Conservation (phyloP, 1,140 invertebrate genomes). For the Lepidurus apus region DNA sequence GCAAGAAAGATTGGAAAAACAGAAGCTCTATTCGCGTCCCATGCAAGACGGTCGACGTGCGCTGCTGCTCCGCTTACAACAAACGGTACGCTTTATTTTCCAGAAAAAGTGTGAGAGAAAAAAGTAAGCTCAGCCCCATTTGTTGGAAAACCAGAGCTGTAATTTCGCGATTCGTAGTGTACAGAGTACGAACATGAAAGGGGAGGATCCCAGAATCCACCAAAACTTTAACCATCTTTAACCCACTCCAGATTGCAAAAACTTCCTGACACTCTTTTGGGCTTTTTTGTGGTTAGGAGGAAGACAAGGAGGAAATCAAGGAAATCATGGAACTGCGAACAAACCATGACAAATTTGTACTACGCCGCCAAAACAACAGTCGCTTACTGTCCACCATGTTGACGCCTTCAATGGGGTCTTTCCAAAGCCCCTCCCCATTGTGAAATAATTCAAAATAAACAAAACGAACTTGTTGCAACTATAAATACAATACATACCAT, state of each 20-base stretch:
- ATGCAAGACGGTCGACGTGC: slow-evolving; percentile 87
- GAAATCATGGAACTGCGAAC: slow-evolving; percentile 86
- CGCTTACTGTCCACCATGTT: slow-evolving; percentile 29
- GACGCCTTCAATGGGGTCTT: slow-evolving; percentile 1
- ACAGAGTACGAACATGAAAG: slow-evolving; percentile 35
- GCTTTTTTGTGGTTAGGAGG: slow-evolving; percentile 58
- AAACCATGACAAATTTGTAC: slow-evolving; percentile 66
- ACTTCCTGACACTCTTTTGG: slow-evolving; percentile 25
- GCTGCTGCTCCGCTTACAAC: slow-evolving; percentile 74
- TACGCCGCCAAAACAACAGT: slow-evolving; percentile 51
- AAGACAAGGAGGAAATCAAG: slow-evolving; percentile 88
- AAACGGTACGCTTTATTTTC: slow-evolving; percentile 56
- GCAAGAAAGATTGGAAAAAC: slow-evolving; percentile 71
- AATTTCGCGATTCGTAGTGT: slow-evolving; percentile 28
- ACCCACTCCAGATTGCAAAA: slow-evolving; percentile 13
- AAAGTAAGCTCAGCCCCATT: neutral
- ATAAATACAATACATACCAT: neutral
- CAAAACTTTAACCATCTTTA: slow-evolving; percentile 8
- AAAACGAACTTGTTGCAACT: neutral
- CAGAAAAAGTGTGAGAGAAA: neutral
- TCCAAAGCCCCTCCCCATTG: neutral
- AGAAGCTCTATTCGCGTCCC: slow-evolving; percentile 88
- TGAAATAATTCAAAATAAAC: neutral
- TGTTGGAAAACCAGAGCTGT: neutral
- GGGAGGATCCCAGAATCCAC: neutral